Percentiles rank a stretch among this genome's conserved stretches.
phyloP scores from a whole-genome alignment of 1,140 invertebrate species.

The Littorina saxatilis region DNA sequence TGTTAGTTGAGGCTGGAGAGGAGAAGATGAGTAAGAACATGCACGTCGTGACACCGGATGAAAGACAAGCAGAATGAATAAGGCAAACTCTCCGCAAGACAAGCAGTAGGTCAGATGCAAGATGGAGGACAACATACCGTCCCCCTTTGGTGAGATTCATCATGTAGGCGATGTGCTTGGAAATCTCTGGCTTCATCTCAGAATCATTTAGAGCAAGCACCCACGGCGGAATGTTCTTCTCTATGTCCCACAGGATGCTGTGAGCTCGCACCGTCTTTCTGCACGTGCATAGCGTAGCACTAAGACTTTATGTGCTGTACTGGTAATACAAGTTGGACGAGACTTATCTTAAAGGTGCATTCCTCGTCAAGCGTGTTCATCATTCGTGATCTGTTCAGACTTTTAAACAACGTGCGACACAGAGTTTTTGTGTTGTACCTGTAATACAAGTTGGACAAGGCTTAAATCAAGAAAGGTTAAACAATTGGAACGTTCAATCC shows the following conservation, averaged over 20 bases:
- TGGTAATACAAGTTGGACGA: too few species aligned
- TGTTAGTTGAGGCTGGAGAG: too few species aligned
- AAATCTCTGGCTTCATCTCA: not conserved
- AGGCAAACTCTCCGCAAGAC: too few species aligned
- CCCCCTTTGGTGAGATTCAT: conserved; percentile 22
- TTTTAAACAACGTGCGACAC: not conserved
- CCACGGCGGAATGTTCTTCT: conserved; percentile 30
- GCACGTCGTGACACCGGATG: too few species aligned
- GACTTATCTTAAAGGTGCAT: too few species aligned
- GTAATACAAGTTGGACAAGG: too few species aligned
- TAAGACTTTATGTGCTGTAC: not conserved
- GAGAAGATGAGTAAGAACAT: too few species aligned
- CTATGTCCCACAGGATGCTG: conserved; percentile 33
- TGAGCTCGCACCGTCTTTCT: conserved; percentile 38
- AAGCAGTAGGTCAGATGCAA: too few species aligned
- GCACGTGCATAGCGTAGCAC: not conserved
- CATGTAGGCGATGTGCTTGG: conserved; percentile 17
- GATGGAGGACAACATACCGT: too few species aligned
- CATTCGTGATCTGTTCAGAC: not conserved
- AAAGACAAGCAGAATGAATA: too few species aligned
- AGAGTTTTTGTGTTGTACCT: not conserved
- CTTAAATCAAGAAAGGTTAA: too few species aligned
- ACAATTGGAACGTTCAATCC: too few species aligned
- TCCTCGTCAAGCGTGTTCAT: not conserved
- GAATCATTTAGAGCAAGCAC: not conserved